A percentile compares a stretch with the other conserved stretches of the same genome.
Conservation (phyloP, 2,797 vertebrate genomes). For the Hippopotamyrus pictus region DNA sequence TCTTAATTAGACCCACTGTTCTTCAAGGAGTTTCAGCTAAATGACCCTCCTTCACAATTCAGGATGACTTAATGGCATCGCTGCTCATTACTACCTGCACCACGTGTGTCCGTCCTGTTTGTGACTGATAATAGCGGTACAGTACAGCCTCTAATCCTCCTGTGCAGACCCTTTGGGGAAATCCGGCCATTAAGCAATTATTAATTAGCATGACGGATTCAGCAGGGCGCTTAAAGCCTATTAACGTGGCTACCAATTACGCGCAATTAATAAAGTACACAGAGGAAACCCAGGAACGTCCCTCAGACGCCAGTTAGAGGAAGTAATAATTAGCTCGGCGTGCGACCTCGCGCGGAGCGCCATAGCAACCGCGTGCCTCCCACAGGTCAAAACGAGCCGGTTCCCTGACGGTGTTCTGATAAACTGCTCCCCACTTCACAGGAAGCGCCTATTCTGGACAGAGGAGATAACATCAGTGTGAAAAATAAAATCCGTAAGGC, state of each 20-base stretch:
- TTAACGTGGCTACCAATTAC: constrained; percentile 18
- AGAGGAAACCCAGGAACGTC: constrained; percentile 3
- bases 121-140: neutral
- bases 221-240: constrained; percentile 13
- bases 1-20: neutral
- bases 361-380: neutral
- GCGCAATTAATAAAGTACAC: constrained; percentile 13
- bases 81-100: neutral
- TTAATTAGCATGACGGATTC: constrained; percentile 17
- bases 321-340: neutral
- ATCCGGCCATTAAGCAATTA: constrained; percentile 14
- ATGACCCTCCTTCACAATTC: constrained; percentile 2
- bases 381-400: neutral
- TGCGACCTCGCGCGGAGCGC: neutral
- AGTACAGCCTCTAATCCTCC: neutral
- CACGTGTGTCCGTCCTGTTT: constrained; percentile 11
- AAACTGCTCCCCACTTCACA: neutral
- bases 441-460: neutral
- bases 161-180: neutral
- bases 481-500: neutral
- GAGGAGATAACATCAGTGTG: neutral
- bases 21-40: neutral
- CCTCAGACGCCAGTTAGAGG: neutral
- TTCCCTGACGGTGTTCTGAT: neutral
- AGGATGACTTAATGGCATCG: neutral